Conservation (phyloP, 2,113 vertebrate species). For the Microcebus tavaratra region DNA sequence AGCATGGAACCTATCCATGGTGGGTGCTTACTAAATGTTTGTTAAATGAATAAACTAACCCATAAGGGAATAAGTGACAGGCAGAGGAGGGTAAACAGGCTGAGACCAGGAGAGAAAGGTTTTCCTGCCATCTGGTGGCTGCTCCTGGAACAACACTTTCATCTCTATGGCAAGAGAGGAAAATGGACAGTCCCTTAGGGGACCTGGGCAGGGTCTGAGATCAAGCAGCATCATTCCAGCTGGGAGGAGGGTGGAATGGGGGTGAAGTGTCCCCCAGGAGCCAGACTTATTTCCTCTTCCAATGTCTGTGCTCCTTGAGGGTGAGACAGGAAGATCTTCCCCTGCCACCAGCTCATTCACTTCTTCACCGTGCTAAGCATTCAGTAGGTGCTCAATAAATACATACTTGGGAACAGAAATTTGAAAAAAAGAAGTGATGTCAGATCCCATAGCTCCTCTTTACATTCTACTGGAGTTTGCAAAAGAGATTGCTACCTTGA, state of each 20-base stretch:
- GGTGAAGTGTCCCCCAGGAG: not conserved
- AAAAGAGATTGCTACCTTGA: not conserved
- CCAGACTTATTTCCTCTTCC: not conserved
- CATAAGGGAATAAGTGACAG: not conserved
- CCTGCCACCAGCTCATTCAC: not conserved
- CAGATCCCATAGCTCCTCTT: not conserved
- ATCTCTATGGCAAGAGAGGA: not conserved
- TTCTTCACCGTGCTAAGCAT: not conserved
- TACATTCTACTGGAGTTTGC: not conserved
- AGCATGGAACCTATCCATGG: not conserved
- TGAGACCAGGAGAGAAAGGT: not conserved
- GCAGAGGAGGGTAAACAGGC: fast-evolving
- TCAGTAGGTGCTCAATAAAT: not conserved
- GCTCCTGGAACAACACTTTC: not conserved
- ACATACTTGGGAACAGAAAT: not conserved
- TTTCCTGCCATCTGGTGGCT: slow-evolving; percentile 66
- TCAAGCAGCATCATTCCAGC: not conserved
- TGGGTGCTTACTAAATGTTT: not conserved
- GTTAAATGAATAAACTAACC: not conserved
- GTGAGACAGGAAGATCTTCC: not conserved
- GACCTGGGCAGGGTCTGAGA: not conserved
- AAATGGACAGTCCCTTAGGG: not conserved
- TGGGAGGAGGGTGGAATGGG: no score
- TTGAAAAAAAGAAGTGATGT: not conserved
- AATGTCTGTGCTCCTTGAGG: not conserved